Evolutionary conservation across 2,113 vertebrate genomes (phyloP).

Genomic region (Callospermophilus lateralis): DNA sequence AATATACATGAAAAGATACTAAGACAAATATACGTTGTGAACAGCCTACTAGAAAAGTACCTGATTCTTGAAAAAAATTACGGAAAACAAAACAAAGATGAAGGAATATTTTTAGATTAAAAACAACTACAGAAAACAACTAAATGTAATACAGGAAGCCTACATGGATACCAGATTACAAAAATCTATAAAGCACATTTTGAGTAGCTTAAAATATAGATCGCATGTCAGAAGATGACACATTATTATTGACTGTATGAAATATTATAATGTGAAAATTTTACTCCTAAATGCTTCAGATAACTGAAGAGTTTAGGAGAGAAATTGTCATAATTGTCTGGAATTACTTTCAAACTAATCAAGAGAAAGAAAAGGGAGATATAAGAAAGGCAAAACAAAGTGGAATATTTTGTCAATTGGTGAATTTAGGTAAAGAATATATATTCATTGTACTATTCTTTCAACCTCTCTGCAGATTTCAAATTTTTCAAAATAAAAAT

Average conservation of each 20-base stretch:
- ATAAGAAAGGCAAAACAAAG: conserved; percentile 33
- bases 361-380: neutral
- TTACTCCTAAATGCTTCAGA: no score
- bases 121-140: neutral
- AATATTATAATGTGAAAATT: neutral
- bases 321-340: conserved; percentile 13
- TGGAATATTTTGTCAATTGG: neutral
- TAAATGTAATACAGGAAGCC: neutral
- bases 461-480: neutral
- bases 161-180: neutral
- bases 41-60: neutral
- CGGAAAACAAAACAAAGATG: conserved; percentile 42
- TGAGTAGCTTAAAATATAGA: neutral
- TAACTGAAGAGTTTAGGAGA: neutral
- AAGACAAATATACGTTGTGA: neutral
- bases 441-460: neutral
- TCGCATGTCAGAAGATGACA: neutral
- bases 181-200: conserved; percentile 9
- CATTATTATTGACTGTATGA: neutral
- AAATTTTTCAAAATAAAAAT: conserved; percentile 49
- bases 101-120: neutral
- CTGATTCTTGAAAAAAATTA: neutral
- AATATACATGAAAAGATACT: conserved; percentile 10
- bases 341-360: conserved; percentile 25
- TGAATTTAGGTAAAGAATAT: neutral